A percentile compares a stretch with the other conserved stretches of the same genome.
Evolutionary conservation across 1,140 invertebrate genomes (phyloP).

Genomic region (Drosophila willistoni): DNA sequence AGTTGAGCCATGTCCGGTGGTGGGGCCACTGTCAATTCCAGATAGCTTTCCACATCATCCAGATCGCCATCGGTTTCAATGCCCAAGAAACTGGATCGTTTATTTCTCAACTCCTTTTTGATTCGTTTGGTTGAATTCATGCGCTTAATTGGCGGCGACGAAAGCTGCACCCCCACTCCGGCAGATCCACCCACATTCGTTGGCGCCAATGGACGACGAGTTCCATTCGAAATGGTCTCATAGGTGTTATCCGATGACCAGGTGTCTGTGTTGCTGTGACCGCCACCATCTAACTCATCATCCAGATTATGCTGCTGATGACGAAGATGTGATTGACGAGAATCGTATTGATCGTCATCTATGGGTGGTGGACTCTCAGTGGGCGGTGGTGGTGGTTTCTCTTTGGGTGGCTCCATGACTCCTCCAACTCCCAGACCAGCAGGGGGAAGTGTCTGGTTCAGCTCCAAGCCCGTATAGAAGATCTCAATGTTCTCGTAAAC

Average conservation of each 20-base stretch:
- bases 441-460: slow-evolving; percentile 20
- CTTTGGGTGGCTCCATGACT: slow-evolving; percentile 89
- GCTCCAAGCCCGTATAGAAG: slow-evolving; percentile 82
- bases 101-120: slow-evolving; percentile 92
- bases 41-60: slow-evolving; percentile 86
- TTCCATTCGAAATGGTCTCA: slow-evolving; percentile 71
- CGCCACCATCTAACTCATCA: slow-evolving; percentile 58
- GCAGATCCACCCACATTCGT: slow-evolving; percentile 29
- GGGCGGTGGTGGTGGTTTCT: slow-evolving; percentile 93
- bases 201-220: slow-evolving; percentile 54
- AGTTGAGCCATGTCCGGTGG: slow-evolving; percentile 92
- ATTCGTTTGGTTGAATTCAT: slow-evolving; percentile 93
- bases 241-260: slow-evolving; percentile 79
- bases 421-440: neutral
- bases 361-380: slow-evolving; percentile 84
- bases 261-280: slow-evolving; percentile 57
- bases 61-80: slow-evolving; percentile 88
- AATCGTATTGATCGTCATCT: neutral
- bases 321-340: neutral
- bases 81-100: slow-evolving; percentile 93
- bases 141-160: slow-evolving; percentile 86
- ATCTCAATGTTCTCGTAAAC: slow-evolving; percentile 86
- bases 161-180: slow-evolving; percentile 57
- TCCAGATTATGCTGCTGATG: slow-evolving; percentile 19
- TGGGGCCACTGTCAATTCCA: slow-evolving; percentile 88